phyloP scores from a whole-genome alignment of 1,140 invertebrate genomes.

The Drosophila ironensis region DNA sequence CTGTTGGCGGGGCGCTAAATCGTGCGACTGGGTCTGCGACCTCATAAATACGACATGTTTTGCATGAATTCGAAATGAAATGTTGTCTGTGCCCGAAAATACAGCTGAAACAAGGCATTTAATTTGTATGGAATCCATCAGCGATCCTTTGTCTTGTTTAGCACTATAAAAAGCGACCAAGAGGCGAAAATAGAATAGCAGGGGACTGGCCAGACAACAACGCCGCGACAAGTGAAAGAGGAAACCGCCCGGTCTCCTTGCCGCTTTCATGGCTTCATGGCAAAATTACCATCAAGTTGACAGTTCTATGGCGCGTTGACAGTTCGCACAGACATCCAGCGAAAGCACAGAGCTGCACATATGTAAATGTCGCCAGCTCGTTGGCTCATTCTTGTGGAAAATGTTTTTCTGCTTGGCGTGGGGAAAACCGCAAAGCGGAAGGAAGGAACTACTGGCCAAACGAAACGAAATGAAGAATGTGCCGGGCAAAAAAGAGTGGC shows the following conservation, averaged over 20 bases:
- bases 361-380: conserved; percentile 73
- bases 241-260: conserved; percentile 12
- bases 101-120: conserved; percentile 52
- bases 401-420: conserved; percentile 58
- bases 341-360: conserved; percentile 38
- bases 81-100: conserved; percentile 59
- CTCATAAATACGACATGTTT: conserved; percentile 72
- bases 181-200: neutral
- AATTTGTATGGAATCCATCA: conserved; percentile 77
- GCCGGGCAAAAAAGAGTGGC: conserved; percentile 23
- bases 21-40: neutral
- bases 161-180: neutral
- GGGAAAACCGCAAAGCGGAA: conserved; percentile 68
- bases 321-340: conserved; percentile 61
- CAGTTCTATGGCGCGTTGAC: conserved; percentile 81
- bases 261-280: conserved; percentile 74
- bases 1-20: neutral
- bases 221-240: neutral
- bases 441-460: conserved; percentile 66
- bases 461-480: conserved; percentile 71
- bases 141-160: conserved; percentile 61
- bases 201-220: conserved; percentile 17
- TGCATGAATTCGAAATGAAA: conserved; percentile 72
- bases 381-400: conserved; percentile 76
- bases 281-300: conserved; percentile 81